Base-by-base conservation (phyloP, 2,113 vertebrate genomes). In the Esox niger region DNA sequence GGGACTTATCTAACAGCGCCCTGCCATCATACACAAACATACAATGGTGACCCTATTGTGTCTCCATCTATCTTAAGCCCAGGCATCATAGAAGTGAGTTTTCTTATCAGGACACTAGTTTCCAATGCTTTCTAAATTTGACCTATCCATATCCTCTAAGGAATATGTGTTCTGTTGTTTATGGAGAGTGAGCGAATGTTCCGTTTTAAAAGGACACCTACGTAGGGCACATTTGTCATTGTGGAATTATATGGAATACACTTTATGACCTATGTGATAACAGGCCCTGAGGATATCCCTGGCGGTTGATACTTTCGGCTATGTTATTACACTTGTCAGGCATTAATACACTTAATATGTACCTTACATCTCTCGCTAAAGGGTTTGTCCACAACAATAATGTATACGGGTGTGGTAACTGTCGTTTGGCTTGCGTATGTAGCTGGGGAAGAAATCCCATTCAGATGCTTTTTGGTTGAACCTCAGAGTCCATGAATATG, bases 1-100 rank as follows among this genome's bases (percentile, higher is more conserved):
- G 13, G 23, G 33, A 32, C 46, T 78, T 82, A 82, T 84, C 78
- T 73, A 30, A 5, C 58, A 70, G 73, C 75, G 71, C 66, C 71
- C n/a, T 77, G 78, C 73, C 66, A 61, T 67, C 0, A 0, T 56
- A 33, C 1, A 58, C 62, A 26, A 77, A 74, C 69, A 67, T 35
- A 61, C 62, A 64, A 23, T 15, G 65, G 73, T 72, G 67, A 69
- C 72, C 54, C 2, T 47, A 38, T 64, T 77, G 73, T 79, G 79
- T 73, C 71, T 66, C 38, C 32, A 23, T 68, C 64, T 43, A 59
- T 74, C 77, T 81, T 52, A 69, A 66, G 75, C 29, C 21, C 66
- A 59, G 13, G 27, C 21, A 55, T 55, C n/a, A 55, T 23, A 55
- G 9, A 8, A 55, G 52, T 59, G 20, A 31, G 26, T 29, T 69